Base-by-base conservation (phyloP, 2,888 invertebrate genomes). In the Heterodera filipjevi region DNA sequence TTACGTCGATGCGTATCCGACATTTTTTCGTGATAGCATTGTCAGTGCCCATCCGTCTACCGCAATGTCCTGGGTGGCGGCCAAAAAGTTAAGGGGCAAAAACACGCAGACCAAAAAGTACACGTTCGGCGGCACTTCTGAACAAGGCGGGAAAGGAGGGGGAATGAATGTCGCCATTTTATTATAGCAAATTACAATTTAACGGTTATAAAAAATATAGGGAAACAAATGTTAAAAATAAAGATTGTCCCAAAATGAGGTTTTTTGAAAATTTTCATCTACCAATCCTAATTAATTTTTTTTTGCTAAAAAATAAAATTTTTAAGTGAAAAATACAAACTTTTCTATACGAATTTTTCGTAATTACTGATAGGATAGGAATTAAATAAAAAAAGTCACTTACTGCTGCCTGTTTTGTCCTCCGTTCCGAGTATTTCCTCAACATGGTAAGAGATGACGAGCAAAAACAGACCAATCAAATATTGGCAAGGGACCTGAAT, bases 11-110 rank as follows among this genome's bases (percentile, higher is more conserved):
- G 78, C 78, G 44, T 78, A 78, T 35, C 78, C 78, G 35, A 78
- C 78, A 44, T 78, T 78, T 19, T 78, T 78, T 19, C 95, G 94
- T 88, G 95, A 94, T 2, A 99, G 91, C 96, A 99, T 99, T 0
- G 98, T 99, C 19, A 99, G 91, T 0, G 99, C 99, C 99, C 99
- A 99, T 33, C 99, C 99, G 91, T 99, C 99, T 0, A 99, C 98
- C 27, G 96, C 98, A 88, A 99, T 97, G 90, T 99, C 99, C 91
- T 99, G 99, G 1, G 99, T 99, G 2, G 99, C 98, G 8, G 98
- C 98, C 86, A 99, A 91, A 89, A 98, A 96, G 89, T 97, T 98
- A 3, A 99, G 91, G 77, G 93, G 91, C 89, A 98, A 94, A 91
- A 99, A 99, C 79, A 95, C 92, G 22, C 92, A 88, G 0, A 97